A percentile compares a stretch with the other conserved stretches of the same genome.
Evolutionary conservation across 1,140 invertebrate species (phyloP).

Genomic region (Sinonovacula constricta): DNA sequence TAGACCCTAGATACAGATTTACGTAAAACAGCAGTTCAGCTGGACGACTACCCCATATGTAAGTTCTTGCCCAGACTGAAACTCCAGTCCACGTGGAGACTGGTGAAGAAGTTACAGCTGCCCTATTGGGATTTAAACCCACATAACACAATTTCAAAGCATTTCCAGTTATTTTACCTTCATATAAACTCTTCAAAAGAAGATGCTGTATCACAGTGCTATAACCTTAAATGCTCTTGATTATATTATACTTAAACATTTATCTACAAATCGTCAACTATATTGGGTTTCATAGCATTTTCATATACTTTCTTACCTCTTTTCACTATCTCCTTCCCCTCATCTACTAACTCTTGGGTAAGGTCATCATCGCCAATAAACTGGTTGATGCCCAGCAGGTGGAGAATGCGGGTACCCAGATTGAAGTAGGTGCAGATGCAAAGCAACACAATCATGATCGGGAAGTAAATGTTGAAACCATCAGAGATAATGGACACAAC

Average conservation of each 20-base stretch:
- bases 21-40: too few species aligned
- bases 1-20: too few species aligned
- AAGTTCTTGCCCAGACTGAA: too few species aligned
- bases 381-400: conserved; percentile 95
- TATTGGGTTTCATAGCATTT: too few species aligned
- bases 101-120: too few species aligned
- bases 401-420: conserved; percentile 92
- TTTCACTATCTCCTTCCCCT: conserved; percentile 93
- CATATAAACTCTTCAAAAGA: too few species aligned
- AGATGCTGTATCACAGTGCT: neutral
- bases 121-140: too few species aligned
- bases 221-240: neutral
- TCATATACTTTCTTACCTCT: conserved; percentile 74
- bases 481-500: conserved; percentile 97
- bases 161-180: too few species aligned
- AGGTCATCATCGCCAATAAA: conserved; percentile 96
- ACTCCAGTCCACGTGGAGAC: too few species aligned
- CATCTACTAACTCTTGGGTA: conserved; percentile 94
- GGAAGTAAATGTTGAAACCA: conserved; percentile 99
- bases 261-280: neutral
- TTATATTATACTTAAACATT: neutral
- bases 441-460: conserved; percentile 96
- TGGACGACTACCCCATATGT: too few species aligned
- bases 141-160: too few species aligned
- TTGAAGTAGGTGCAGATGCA: conserved; percentile 97